Evolutionary conservation across 1,140 invertebrate species (phyloP).

Genomic region (Cotesia vestalis): DNA sequence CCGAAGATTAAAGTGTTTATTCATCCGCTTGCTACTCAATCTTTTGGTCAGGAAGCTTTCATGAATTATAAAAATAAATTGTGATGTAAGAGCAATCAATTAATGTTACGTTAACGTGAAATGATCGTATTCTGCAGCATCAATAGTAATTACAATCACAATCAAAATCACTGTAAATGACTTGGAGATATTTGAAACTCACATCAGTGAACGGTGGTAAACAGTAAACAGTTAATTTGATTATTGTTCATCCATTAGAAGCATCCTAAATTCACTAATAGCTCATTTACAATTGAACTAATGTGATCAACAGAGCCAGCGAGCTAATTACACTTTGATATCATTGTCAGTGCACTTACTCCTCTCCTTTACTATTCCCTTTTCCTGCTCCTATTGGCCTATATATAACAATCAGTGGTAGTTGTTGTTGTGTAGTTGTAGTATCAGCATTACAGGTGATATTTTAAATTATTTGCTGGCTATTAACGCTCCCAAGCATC

Average conservation of each 20-base stretch:
- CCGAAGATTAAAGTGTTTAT: too few species aligned
- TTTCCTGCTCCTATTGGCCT: not conserved
- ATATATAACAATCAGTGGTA: not conserved
- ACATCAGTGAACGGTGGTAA: slow-evolving; percentile 26
- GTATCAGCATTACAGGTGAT: not conserved
- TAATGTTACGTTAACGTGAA: too few species aligned
- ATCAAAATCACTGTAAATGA: not conserved
- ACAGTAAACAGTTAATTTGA: slow-evolving; percentile 56
- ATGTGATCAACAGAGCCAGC: slow-evolving; percentile 36
- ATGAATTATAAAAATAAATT: slow-evolving; percentile 14
- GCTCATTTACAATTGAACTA: slow-evolving; percentile 56
- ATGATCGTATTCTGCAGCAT: too few species aligned
- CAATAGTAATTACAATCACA: not conserved
- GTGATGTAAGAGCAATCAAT: too few species aligned
- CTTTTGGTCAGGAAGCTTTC: not conserved
- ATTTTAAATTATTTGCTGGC: not conserved
- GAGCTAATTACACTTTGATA: slow-evolving; percentile 46
- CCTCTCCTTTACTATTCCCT: not conserved
- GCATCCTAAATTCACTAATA: slow-evolving; percentile 52
- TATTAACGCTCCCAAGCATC: too few species aligned
- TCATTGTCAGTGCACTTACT: slow-evolving; percentile 36
- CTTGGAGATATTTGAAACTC: not conserved
- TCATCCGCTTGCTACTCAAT: too few species aligned
- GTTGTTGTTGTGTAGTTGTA: too few species aligned
- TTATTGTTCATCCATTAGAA: slow-evolving; percentile 40